Base-by-base conservation (phyloP, 1,140 invertebrate species). In the Pachypeltis micranthus region DNA sequence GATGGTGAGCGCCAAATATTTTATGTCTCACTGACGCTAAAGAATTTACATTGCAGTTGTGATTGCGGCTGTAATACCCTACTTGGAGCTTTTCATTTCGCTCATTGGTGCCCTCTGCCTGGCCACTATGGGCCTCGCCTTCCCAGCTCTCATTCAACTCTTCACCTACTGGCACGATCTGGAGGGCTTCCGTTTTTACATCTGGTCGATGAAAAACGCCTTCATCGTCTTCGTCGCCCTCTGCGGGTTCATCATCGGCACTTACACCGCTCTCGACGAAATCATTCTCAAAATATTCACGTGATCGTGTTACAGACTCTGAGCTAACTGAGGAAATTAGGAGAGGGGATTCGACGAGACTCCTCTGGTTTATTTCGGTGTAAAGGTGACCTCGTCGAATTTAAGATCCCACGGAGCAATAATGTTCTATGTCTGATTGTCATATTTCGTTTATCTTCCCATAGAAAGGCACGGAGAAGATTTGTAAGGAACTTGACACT, bases 91-190 rank as follows among this genome's bases (percentile, higher is more conserved):
- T 0, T 85, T 93, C 71, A 94, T 95, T 63, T 86, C 90, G 0
- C 76, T 92, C 28, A 85, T 93, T 59, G 91, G 91, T n/a, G 87
- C 91, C 0, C 76, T 92, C n/a, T 86, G 85, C 62, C 80, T 89
- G 19, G 87, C 87, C 1, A 82, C 87, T 12, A 79, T 93, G 51
- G 88, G 89, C 0, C 78, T 93, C 2, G 84, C 91, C 14, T 87
- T 93, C 69, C 91, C 91, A 12, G 87, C 87, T 0, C 71, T 91
- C 25, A 85, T 94, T 69, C 87, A 93, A 69, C 78, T 85, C 27
- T 79, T 87, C 68, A 72, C 82, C 1, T 73, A 76, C 59, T 83
- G 80, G 73, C 70, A 79, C 29, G 90, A 93, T 55, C 63, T 67
- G 29, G 68, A 70, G 2, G 70, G 76, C 27, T 4, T 64, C 0